phyloP scores from a whole-genome alignment of 2,113 vertebrate species.

The Solenodon paradoxus region DNA sequence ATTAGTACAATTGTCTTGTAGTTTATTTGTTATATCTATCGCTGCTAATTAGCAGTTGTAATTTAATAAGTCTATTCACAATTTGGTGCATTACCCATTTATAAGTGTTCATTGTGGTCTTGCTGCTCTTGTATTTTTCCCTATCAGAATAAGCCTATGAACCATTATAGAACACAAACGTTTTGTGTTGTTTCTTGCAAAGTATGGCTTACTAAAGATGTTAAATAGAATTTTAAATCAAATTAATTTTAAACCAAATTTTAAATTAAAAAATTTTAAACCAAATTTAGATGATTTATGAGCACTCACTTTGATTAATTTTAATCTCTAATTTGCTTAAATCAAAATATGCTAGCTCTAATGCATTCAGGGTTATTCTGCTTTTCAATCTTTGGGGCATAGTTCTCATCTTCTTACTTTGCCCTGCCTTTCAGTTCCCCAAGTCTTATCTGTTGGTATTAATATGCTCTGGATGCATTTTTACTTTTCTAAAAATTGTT shows the following conservation, averaged over 20 bases:
- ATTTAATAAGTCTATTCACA: slow-evolving; percentile 28
- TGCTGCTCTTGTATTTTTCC: neutral
- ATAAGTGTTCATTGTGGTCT: neutral
- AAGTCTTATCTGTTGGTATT: neutral
- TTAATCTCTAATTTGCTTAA: slow-evolving; percentile 3
- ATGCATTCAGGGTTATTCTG: neutral
- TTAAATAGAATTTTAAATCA: neutral
- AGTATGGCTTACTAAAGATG: neutral
- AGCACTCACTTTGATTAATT: neutral
- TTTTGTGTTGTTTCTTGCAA: slow-evolving; percentile 12
- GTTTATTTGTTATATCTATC: slow-evolving; percentile 21
- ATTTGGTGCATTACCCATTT: neutral
- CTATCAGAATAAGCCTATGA: neutral
- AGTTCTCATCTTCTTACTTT: neutral
- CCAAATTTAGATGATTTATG: slow-evolving; percentile 5
- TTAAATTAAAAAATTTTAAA: slow-evolving; percentile 18
- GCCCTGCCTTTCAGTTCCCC: neutral
- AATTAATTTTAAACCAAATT: no score
- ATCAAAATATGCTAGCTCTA: neutral
- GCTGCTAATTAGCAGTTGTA: slow-evolving; percentile 41
- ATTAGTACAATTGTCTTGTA: neutral
- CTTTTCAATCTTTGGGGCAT: neutral
- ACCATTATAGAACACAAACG: neutral
- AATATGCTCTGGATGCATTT: neutral
- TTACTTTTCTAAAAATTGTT: slow-evolving; percentile 31